These are phyloP conservation scores for Zelleria hepariella DNA, from an alignment of 2,888 invertebrate genomes.

Conservation along the genomic window DNA sequence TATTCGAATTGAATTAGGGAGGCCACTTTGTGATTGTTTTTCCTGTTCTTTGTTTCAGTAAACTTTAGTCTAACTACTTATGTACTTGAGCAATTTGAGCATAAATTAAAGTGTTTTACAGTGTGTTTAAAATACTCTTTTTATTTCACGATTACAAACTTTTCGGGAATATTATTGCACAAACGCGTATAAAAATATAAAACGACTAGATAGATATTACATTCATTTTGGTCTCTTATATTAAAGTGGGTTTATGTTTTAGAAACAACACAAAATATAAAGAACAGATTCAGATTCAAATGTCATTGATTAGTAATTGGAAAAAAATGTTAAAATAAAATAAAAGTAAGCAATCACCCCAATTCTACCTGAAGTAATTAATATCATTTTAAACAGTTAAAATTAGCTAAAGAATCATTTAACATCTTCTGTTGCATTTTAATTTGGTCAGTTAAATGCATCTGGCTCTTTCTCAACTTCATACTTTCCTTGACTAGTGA, in stretches of 20 bases:
- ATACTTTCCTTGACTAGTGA: conserved; percentile 59
- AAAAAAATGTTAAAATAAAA: too few relatives aligned
- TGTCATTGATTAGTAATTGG: too few relatives aligned
- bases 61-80: too few relatives aligned
- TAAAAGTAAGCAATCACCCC: too few relatives aligned
- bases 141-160: neutral
- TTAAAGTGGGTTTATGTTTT: too few relatives aligned
- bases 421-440: conserved; percentile 44
- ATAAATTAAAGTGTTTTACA: neutral
- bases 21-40: neutral
- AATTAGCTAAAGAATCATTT: conserved; percentile 41
- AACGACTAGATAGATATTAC: conserved; percentile 4
- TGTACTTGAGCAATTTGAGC: too few relatives aligned
- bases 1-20: neutral
- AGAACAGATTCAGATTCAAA: too few relatives aligned
- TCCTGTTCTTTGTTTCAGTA: neutral
- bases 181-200: conserved; percentile 1
- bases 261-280: too few relatives aligned
- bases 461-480: conserved; percentile 45
- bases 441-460: conserved; percentile 39
- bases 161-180: neutral
- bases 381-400: conserved; percentile 45
- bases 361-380: too few relatives aligned
- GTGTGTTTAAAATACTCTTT: neutral
- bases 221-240: conserved; percentile 4